phyloP scores from a whole-genome alignment of 2,113 vertebrate genomes.

The Vidua chalybeata region DNA sequence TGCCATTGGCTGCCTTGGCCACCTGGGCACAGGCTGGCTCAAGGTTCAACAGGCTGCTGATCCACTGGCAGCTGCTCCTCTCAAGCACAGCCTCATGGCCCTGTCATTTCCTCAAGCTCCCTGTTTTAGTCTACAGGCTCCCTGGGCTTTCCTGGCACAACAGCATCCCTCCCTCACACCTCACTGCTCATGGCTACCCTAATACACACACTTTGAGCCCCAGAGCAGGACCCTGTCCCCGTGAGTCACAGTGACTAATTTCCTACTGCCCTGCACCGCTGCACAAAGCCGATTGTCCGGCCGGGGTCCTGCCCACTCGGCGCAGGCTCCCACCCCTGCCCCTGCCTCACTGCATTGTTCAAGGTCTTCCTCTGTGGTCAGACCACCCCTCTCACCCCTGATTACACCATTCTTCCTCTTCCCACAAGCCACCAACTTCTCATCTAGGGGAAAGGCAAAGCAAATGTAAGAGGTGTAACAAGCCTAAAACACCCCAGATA shows the following conservation, averaged over 20 bases:
- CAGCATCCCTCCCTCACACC: background rate
- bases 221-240: slow-evolving; percentile 33
- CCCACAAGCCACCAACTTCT: background rate
- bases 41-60: background rate
- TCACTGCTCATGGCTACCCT: background rate
- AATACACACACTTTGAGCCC: accelerated
- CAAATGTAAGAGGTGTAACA: background rate
- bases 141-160: background rate
- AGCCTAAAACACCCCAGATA: background rate
- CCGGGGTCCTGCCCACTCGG: background rate
- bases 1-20: background rate
- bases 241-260: slow-evolving; percentile 70
- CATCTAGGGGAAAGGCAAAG: background rate
- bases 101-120: accelerated
- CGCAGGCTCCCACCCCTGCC: slow-evolving; percentile 33
- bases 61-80: background rate
- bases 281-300: slow-evolving; percentile 44
- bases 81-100: background rate
- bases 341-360: slow-evolving; percentile 19
- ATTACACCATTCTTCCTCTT: slow-evolving; percentile 38
- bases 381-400: background rate
- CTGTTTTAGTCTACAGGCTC: background rate
- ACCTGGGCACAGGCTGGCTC: background rate
- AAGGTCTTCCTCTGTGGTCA: background rate
- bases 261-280: slow-evolving; percentile 33